Percentiles rank a stretch among this genome's conserved stretches.
phyloP scores from a whole-genome alignment of 2,888 invertebrate genomes.

The Phengaris arion region DNA sequence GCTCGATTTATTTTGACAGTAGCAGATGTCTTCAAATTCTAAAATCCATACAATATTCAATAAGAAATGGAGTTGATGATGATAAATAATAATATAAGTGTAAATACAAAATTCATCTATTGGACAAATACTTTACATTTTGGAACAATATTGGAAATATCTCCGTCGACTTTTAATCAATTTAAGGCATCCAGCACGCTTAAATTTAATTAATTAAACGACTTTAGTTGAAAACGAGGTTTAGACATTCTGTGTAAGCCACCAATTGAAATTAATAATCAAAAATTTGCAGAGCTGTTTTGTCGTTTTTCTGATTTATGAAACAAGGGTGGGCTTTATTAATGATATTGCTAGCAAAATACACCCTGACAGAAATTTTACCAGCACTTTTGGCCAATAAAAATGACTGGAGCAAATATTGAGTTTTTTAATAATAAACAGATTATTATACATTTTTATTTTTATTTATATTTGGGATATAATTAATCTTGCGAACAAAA shows the following conservation, averaged over 20 bases:
- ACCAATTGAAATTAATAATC: constrained; percentile 6
- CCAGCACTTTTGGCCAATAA: not conserved
- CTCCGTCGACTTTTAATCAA: constrained; percentile 22
- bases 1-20: no score
- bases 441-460: not conserved
- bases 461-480: no score
- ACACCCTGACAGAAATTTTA: not conserved
- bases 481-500: no score
- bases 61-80: not conserved
- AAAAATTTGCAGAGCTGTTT: not conserved
- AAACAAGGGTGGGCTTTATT: not conserved
- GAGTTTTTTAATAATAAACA: not conserved
- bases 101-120: constrained; percentile 18
- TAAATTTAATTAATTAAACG: constrained; percentile 23
- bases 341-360: not conserved
- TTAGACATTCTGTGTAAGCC: constrained; percentile 9
- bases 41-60: no score
- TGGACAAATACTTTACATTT: constrained; percentile 23
- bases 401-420: not conserved
- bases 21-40: no score
- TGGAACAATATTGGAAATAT: constrained; percentile 26
- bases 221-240: constrained; percentile 14
- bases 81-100: not conserved
- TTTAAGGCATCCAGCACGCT: constrained; percentile 13
- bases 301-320: constrained; percentile 15